Percentiles rank a stretch among this genome's conserved stretches.
phyloP scores from a whole-genome alignment of 2,797 vertebrate species.

The Melanogrammus aeglefinus region DNA sequence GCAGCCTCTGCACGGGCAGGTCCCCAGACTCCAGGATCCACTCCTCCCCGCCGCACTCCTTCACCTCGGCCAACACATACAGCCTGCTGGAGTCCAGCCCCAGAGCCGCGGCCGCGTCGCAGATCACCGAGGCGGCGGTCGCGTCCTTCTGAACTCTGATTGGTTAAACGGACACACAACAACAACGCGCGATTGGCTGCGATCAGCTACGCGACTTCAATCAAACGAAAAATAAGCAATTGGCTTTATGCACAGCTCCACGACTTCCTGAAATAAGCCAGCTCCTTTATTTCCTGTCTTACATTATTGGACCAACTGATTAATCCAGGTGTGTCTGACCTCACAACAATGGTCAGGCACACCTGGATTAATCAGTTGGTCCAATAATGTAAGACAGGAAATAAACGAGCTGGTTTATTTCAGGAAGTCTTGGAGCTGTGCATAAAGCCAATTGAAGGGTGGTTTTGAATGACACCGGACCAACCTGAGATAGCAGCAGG shows the following conservation, averaged over 20 bases:
- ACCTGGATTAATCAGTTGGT: no score
- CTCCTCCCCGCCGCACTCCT: conserved; percentile 94
- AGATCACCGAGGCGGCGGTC: conserved; percentile 84
- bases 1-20: conserved; percentile 88
- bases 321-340: no score
- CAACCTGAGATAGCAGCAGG: conserved; percentile 79
- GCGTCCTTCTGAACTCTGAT: conserved; percentile 86
- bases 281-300: no score
- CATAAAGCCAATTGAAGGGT: no score
- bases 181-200: neutral
- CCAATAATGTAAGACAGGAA: no score
- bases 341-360: no score
- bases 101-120: conserved; percentile 74
- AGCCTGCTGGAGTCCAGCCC: conserved; percentile 80
- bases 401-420: no score
- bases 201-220: neutral
- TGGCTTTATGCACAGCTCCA: no score
- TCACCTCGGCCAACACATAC: conserved; percentile 94
- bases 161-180: neutral
- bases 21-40: conserved; percentile 93
- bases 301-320: no score
- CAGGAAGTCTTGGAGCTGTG: no score
- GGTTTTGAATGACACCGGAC: conserved; percentile 4
- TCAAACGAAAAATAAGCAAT: neutral
- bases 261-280: no score